Percentiles rank a stretch among this genome's conserved stretches.
These are phyloP conservation scores for Notechis scutatus DNA, from an alignment of 2,113 vertebrate species.

Conservation along the genomic window DNA sequence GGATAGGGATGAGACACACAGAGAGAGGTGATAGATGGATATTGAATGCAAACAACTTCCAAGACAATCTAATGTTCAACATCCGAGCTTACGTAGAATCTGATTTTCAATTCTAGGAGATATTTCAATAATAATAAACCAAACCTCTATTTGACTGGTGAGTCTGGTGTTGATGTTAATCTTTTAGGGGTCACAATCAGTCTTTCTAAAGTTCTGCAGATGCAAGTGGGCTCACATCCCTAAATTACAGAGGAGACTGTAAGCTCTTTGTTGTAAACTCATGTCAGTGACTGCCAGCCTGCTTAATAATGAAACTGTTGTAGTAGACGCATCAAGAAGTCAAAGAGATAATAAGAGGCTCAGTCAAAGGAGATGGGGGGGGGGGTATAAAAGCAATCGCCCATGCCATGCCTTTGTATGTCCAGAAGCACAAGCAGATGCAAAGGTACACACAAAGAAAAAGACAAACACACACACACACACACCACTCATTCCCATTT, in stretches of 20 bases:
- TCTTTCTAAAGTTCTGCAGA: neutral
- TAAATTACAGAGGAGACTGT: neutral
- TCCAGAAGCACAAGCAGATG: constrained; percentile 25
- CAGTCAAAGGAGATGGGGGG: neutral
- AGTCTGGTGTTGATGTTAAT: neutral
- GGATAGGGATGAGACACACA: neutral
- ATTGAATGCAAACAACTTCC: neutral
- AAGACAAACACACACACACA: neutral
- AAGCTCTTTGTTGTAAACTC: neutral
- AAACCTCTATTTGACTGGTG: neutral
- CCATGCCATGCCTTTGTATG: neutral
- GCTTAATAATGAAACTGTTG: neutral
- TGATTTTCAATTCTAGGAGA: neutral
- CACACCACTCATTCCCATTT: neutral
- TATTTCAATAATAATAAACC: neutral
- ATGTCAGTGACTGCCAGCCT: constrained; percentile 36
- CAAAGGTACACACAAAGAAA: constrained; percentile 26
- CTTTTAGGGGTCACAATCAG: no score
- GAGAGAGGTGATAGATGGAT: neutral
- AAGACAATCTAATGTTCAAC: neutral
- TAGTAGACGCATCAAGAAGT: neutral
- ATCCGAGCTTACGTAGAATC: neutral
- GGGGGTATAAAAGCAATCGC: constrained; percentile 23
- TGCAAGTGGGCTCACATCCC: neutral
- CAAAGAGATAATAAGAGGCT: neutral